These are phyloP conservation scores for Mus caroli DNA, from an alignment of 2,797 vertebrate species.

Conservation along the genomic window DNA sequence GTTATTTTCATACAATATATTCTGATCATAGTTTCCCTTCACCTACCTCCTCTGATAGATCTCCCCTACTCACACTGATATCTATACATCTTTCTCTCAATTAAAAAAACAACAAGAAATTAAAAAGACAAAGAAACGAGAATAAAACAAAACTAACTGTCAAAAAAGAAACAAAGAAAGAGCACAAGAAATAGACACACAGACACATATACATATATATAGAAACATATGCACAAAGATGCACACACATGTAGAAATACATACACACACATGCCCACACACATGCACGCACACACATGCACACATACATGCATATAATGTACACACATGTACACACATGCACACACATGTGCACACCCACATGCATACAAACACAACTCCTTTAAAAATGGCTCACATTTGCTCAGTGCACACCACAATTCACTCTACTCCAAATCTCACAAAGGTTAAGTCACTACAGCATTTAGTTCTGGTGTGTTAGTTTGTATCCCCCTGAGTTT, in stretches of 20 bases:
- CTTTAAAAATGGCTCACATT: background rate
- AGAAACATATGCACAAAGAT: background rate
- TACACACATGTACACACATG: background rate
- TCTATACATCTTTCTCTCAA: background rate
- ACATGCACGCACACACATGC: background rate
- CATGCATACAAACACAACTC: background rate
- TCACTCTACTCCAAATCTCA: background rate
- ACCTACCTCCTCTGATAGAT: background rate
- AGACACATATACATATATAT: background rate
- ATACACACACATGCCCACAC: background rate
- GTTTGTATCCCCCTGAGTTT: background rate
- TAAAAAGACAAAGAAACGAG: background rate
- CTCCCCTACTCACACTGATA: too few species aligned
- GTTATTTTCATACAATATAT: background rate
- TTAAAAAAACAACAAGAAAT: background rate
- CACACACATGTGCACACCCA: background rate
- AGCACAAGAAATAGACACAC: background rate
- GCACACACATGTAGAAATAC: background rate
- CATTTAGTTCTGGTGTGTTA: background rate
- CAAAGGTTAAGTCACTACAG: background rate
- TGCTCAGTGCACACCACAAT: background rate
- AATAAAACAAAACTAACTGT: background rate
- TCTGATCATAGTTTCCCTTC: background rate
- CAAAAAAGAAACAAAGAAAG: background rate
- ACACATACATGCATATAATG: background rate